Evolutionary conservation across 2,797 vertebrate genomes (phyloP), one percentile per base, ranked within the genome.

Genomic region (Erethizon dorsatum): DNA sequence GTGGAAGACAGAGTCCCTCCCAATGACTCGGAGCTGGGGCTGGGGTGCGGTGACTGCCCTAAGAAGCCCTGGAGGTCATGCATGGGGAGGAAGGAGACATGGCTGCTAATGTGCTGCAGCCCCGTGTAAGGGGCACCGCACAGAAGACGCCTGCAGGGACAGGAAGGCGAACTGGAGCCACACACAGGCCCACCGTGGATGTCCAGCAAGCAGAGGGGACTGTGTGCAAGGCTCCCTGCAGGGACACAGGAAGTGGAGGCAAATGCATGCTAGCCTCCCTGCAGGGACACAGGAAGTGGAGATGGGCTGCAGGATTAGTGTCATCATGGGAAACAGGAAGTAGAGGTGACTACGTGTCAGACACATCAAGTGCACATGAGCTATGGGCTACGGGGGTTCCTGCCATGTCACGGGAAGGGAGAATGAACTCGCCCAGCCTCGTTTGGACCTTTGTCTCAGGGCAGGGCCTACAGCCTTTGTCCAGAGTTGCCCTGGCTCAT

Each of bases 11-110:
- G 52, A 50, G 11, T 47, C 71, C 37, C 73, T 37, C 33, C 1
- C 0, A 8, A 14, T 7, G 1, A 0, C 20, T 14, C 17, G 1
- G 18, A 3, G 12, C 28, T 1, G 26, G 41, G n/a, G 20, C 13
- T 0, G 2, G 8, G 2, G 10, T 65, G 26, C 22, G 20, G 37
- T 2, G 18, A 31, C 9, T 37, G 47, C 47, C 18, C 41, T 8
- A 14, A 3, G 15, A 41, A 52, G 50, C n/a, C 63, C 18, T 26
- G 56, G 61, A 61, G 59, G 22, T 33, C 6, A 8, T 18, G 47
- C 1, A 3, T 20, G 37, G 4, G n/a, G 6, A 6, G 6, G 7
- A 24, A 6, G 18, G 22, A 71, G 59, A 45, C 4, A 0, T 4
- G 2, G 71, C 57, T 57, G 33, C 57, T 2, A 10, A 6, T 41